phyloP scores from a whole-genome alignment of 2,113 vertebrate genomes.

The Equus quagga region DNA sequence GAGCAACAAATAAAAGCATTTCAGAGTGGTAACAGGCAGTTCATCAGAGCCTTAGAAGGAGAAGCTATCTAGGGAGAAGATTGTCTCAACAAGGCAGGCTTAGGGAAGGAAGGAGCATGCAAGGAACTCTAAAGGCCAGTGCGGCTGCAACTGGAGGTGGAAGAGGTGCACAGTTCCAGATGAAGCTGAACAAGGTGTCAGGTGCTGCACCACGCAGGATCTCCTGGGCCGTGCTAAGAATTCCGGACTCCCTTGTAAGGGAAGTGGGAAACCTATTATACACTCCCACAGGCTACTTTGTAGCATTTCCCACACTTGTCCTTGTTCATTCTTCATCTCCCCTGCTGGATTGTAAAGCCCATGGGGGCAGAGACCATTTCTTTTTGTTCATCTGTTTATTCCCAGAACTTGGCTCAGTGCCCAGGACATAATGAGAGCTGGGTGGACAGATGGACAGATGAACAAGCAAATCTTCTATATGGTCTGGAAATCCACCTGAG shows the following conservation, averaged over 20 bases:
- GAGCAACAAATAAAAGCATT: background rate
- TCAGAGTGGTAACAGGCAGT: background rate
- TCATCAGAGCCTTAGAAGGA: background rate
- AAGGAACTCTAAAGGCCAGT: background rate
- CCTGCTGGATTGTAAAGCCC: background rate
- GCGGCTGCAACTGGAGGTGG: background rate
- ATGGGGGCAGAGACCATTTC: background rate
- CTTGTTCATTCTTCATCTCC: background rate
- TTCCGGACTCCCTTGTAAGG: background rate
- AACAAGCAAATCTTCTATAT: background rate
- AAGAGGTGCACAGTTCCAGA: background rate
- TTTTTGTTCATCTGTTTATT: background rate
- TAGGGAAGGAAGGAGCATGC: background rate
- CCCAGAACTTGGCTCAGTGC: background rate
- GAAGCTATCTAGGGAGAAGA: background rate
- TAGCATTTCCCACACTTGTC: background rate
- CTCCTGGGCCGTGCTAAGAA: too few species aligned
- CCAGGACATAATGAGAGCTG: background rate
- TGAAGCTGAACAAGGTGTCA: background rate
- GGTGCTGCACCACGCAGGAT: background rate
- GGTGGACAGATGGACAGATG: background rate
- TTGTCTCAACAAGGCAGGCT: background rate
- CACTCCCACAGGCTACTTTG: background rate
- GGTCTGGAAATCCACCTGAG: background rate
- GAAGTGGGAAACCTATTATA: background rate